Base-by-base conservation (phyloP, 2,797 vertebrate species). In the Spea hammondii region DNA sequence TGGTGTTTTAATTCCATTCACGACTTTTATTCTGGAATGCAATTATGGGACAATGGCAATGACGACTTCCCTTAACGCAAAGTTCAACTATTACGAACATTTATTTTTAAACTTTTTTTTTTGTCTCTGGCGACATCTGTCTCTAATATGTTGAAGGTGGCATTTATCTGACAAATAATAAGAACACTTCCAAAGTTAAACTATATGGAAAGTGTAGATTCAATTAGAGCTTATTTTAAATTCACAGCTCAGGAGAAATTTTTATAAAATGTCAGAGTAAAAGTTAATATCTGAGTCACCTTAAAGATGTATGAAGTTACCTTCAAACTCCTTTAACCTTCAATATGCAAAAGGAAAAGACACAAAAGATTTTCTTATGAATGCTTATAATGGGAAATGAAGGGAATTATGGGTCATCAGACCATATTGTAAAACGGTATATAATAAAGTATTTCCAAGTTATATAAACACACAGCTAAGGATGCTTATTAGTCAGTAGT, bases 201-300 rank as follows among this genome's bases (percentile, higher is more conserved):
- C 49, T 72, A 81, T 53, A 65, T 72, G 74, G n/a, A 74, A 86
- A 84, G 57, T 76, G 68, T 66, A 82, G 54, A 70, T 78, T 85
- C 72, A 79, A 82, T 32, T 79, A 83, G 45, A 74, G 8, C 48
- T 0, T 0, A 71, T 4, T 69, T 13, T 17, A 74, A 0, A 0
- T 0, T 0, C 79, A 73, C 32, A 72, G 53, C 67, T 65, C 12
- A 14, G 57, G 55, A 83, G 83, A 83, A 76, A 75, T 66, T 76
- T 76, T 32, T 80, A 12, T 17, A 66, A 75, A 80, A 80, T 80
- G 73, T 80, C 79, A 80, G 17, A 72, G 12, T 67, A 72, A 80
- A 76, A 76, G 79, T 80, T 80, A 76, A 80, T 80, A 55, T 72
- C 67, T 2, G 46, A 14, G 73, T 80, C 73, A 80, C 79, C 79